Base-by-base conservation (phyloP, 2,797 vertebrate species). In the Enteromius mattozi region DNA sequence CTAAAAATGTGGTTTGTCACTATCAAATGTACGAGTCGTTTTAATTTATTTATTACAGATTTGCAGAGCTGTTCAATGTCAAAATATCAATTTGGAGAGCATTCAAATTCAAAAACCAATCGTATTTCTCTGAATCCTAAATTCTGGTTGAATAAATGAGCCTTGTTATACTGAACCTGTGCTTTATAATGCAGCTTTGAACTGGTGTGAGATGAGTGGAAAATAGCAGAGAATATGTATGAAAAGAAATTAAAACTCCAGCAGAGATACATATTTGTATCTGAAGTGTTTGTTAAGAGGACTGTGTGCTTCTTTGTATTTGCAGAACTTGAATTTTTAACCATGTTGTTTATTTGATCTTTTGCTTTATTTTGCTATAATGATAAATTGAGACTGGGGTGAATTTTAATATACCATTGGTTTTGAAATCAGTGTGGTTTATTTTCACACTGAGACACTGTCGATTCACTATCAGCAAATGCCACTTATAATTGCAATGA, bases 331-430 rank as follows among this genome's bases (percentile, higher is more conserved):
- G 88, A 93, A 91, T 88, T 87, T 93, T 92, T 91, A 89, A 85
- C 88, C 87, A 83, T 91, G 82, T 92, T 91, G 37, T 78, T 93
- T 91, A 89, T 93, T 91, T 89, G 85, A 82, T 87, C 91, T 93
- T 90, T 93, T 91, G 89, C 70, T 89, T 90, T 82, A 90, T 91
- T 90, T 94, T 94, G 93, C 91, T 94, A 92, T 92, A 93, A 93
- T 93, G 92, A 91, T 92, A 89, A 86, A 79, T 92, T 94, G 88
- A 92, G 91, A 94, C 90, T 87, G 92, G 92, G 92, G 91, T 94
- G 92, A 90, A 93, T 93, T 95, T 94, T 93, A 94, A 93, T 94
- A 94, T 91, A 94, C 71, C 30, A 75, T 92, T 94, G 93, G 90
- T 93, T 94, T 95, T 93, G 83, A 93, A 76, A 84, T 90, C 80